A percentile compares a stretch with the other conserved stretches of the same genome.
These are phyloP conservation scores for Tineola bisselliella DNA, from an alignment of 2,888 invertebrate genomes.

Conservation along the genomic window DNA sequence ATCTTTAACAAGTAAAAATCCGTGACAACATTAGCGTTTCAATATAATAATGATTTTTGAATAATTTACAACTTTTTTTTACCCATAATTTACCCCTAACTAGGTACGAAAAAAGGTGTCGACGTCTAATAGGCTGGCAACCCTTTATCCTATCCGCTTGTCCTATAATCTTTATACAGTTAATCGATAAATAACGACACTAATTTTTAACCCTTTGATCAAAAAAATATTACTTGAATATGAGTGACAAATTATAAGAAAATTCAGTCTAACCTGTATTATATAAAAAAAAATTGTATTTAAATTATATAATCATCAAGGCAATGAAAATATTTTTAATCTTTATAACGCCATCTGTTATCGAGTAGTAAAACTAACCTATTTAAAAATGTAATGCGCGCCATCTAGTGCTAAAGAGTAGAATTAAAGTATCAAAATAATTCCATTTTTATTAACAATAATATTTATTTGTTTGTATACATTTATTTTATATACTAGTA, in stretches of 20 bases:
- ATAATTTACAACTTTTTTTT: background rate
- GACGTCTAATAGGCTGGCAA: slow-evolving; percentile 1
- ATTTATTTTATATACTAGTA: slow-evolving; percentile 22
- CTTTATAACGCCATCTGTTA: background rate
- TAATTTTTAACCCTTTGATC: background rate
- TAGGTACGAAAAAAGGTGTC: background rate
- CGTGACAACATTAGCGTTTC: too few relatives aligned
- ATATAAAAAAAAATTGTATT: too few relatives aligned
- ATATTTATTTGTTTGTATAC: background rate
- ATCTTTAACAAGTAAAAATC: too few relatives aligned
- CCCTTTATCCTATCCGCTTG: background rate
- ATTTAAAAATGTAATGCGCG: background rate
- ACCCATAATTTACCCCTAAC: background rate
- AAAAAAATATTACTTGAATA: background rate
- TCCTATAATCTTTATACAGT: background rate
- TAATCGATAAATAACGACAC: background rate
- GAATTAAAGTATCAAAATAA: background rate
- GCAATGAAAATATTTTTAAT: background rate
- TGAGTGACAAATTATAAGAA: background rate
- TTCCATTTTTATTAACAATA: background rate
- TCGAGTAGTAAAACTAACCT: background rate
- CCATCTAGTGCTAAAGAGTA: background rate
- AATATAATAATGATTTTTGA: too few relatives aligned
- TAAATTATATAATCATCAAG: too few relatives aligned
- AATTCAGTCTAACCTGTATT: too few relatives aligned